Base-by-base conservation (phyloP, 2,888 invertebrate species). In the Enoplolaimus lenunculus region DNA sequence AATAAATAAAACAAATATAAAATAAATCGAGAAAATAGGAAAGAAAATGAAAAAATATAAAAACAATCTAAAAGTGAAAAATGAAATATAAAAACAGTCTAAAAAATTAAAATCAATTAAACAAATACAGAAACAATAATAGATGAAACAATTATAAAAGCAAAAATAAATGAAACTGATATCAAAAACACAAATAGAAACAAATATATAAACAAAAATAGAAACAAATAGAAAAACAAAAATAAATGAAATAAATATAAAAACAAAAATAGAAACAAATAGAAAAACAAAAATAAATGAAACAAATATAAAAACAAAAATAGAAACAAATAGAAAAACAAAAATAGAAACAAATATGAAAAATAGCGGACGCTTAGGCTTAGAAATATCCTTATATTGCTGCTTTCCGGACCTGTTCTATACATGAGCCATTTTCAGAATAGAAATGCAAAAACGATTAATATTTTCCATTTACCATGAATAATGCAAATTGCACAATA, bases 281-380 rank as follows among this genome's bases (percentile, higher is more conserved):
- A 34, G 34, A 13, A 13, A 64, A 29, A 30, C 30, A 71, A 71
- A 3, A 7, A 21, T 7, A 59, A 29, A 7, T 71, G 2, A 1
- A 21, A 28, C 31, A 69, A 30, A 29, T 7, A 59, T 26, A 34
- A 30, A 21, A 35, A 30, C 45, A 28, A 68, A 74, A n/a, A 21
- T 33, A 7, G 3, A 13, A 64, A 64, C 13, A 65, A 34, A 2
- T 45, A 34, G 34, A 13, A 13, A 64, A 29, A 30, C 30, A 71
- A 71, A 3, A 7, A 21, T 7, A 59, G 26, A 7, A 59, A 2
- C 1, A 21, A 28, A 60, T 35, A 30, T 26, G 3, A 59, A 16
- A 34, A 30, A 21, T 31, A 30, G n/a, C n/a, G n/a, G n/a, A n/a
- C n/a, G n/a, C n/a, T n/a, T n/a, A n/a, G n/a, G n/a, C n/a, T n/a